phyloP scores from a whole-genome alignment of 1,140 invertebrate genomes.

The Drosophila hydei region DNA sequence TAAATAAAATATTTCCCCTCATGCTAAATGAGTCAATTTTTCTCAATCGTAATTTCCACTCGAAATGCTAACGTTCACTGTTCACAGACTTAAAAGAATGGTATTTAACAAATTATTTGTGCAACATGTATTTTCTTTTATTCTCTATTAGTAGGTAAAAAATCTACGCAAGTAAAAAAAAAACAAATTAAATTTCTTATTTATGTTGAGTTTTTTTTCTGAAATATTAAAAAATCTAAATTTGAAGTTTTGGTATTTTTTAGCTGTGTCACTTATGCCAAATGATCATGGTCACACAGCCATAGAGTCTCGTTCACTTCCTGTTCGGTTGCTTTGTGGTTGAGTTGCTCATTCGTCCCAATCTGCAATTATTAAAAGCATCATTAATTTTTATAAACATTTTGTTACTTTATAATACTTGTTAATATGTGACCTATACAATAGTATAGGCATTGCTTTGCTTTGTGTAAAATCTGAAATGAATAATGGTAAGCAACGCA shows the following conservation, averaged over 20 bases:
- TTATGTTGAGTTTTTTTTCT: not conserved
- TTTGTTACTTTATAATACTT: not conserved
- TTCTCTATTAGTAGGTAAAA: no score
- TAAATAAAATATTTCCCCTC: no score
- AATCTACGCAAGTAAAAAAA: no score
- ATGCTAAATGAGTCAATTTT: no score
- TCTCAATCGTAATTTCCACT: no score
- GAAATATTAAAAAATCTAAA: not conserved
- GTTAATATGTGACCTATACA: not conserved
- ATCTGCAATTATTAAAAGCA: not conserved
- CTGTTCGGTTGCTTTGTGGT: not conserved
- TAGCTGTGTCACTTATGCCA: not conserved
- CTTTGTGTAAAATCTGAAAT: not conserved
- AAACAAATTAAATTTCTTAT: no score
- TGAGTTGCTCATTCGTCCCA: not conserved
- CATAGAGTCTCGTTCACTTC: slow-evolving; percentile 31
- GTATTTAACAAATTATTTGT: no score
- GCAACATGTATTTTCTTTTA: no score
- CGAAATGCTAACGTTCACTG: no score
- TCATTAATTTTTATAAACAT: slow-evolving; percentile 4
- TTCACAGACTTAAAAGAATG: no score
- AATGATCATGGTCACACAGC: slow-evolving; percentile 14
- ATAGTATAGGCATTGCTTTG: not conserved
- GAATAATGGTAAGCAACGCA: slow-evolving; percentile 28
- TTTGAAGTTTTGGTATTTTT: slow-evolving; percentile 14